A percentile compares a stretch with the other conserved stretches of the same genome.
Evolutionary conservation across 2,113 vertebrate species (phyloP).

Genomic region (Pogona vitticeps): DNA sequence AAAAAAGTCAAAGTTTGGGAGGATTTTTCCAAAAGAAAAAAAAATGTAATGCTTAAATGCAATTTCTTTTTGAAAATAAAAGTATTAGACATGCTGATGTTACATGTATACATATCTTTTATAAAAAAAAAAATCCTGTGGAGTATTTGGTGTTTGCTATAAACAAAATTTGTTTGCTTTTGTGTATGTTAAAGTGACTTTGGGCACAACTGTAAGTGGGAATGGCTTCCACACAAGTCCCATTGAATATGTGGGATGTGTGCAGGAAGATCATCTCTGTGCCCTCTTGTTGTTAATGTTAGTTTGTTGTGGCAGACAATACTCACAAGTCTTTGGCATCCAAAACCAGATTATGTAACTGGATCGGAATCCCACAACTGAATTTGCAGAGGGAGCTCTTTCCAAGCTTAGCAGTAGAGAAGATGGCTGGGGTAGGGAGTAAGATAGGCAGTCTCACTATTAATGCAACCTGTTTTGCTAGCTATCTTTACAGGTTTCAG

Average conservation of each 20-base stretch:
- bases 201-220: slow-evolving; percentile 19
- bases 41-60: slow-evolving; percentile 9
- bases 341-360: slow-evolving; percentile 63
- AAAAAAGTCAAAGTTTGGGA: neutral
- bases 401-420: slow-evolving; percentile 20
- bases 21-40: neutral
- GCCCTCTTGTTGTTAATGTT: slow-evolving; percentile 29
- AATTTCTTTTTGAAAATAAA: slow-evolving; percentile 24
- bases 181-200: slow-evolving; percentile 54
- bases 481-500: neutral
- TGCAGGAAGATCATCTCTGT: slow-evolving; percentile 15
- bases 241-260: neutral
- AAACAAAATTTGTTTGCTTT: slow-evolving; percentile 53
- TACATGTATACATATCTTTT: slow-evolving; percentile 46
- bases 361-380: slow-evolving; percentile 76
- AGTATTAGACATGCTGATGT: slow-evolving; percentile 46
- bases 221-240: neutral
- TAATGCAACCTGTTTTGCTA: neutral
- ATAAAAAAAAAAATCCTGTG: slow-evolving; percentile 65
- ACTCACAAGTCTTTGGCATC: slow-evolving; percentile 84
- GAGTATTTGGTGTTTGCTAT: slow-evolving; percentile 61
- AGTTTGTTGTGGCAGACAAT: slow-evolving; percentile 59
- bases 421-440: slow-evolving; percentile 5
- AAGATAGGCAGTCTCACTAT: accelerated
- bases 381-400: slow-evolving; percentile 67